Percentiles rank a stretch among this genome's conserved stretches.
Conservation (phyloP, 2,797 vertebrate genomes). For the Coccyzus lansbergi region DNA sequence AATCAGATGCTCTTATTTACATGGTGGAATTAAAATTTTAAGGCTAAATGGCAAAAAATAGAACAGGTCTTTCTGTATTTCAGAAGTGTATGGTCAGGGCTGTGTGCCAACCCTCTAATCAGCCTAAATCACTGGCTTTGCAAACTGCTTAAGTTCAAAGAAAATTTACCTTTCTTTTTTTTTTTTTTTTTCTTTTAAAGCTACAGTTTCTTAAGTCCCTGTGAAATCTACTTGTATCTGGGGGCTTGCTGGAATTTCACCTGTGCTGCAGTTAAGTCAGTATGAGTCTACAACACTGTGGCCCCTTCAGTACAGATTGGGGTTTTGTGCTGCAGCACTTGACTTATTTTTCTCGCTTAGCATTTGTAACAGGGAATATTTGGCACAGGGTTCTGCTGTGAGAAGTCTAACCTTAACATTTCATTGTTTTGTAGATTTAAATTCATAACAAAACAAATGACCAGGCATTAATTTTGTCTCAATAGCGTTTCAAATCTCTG, state of each 20-base stretch:
- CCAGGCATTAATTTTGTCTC: not conserved
- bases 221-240: not conserved
- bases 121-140: not conserved
- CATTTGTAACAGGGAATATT: not conserved
- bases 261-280: not conserved
- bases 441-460: not conserved
- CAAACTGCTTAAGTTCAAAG: not conserved
- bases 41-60: not conserved
- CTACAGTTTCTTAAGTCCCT: not conserved
- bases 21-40: not conserved
- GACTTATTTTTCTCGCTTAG: not conserved
- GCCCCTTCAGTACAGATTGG: not conserved
- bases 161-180: not conserved
- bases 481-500: not conserved
- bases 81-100: not conserved
- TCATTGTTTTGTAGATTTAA: not conserved
- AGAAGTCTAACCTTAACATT: rapidly evolving
- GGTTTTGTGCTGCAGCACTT: not conserved
- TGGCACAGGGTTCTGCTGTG: not conserved
- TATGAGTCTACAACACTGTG: not conserved
- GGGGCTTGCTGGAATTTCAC: not conserved
- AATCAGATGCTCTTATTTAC: not conserved
- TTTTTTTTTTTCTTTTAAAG: not conserved
- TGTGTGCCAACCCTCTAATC: not conserved
- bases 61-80: not conserved